Percentiles rank a stretch among this genome's conserved stretches.
phyloP scores from a whole-genome alignment of 2,888 invertebrate species.

The Drosophila recens region DNA sequence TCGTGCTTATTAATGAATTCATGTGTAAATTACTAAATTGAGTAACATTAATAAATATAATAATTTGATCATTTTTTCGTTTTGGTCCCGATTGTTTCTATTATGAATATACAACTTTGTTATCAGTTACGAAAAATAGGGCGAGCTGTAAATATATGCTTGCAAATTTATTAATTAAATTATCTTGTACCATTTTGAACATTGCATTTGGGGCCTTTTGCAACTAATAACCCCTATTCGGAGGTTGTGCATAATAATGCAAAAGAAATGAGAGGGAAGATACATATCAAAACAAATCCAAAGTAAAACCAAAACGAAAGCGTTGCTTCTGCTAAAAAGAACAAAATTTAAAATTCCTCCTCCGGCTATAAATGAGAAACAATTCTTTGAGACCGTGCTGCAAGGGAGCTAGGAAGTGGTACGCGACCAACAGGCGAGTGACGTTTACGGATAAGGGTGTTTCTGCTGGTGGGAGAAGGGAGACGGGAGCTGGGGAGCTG shows the following conservation, averaged over 20 bases:
- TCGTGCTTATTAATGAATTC: no score
- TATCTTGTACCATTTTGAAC: no score
- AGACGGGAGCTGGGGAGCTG: not conserved
- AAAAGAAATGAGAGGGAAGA: conserved; percentile 2
- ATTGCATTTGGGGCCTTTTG: no score
- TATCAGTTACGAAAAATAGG: no score
- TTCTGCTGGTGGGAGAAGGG: not conserved
- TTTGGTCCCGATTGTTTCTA: no score
- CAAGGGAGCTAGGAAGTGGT: conserved; percentile 27
- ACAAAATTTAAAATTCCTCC: conserved; percentile 66
- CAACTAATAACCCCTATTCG: no score
- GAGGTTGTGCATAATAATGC: not conserved
- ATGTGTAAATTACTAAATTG: no score
- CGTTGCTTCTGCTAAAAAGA: conserved; percentile 38
- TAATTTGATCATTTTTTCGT: no score
- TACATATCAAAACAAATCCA: conserved; percentile 22
- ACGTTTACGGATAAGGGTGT: not conserved
- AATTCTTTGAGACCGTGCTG: conserved; percentile 65
- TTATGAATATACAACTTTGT: no score
- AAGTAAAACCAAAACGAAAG: conserved; percentile 45
- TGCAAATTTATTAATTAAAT: no score
- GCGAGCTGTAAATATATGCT: no score
- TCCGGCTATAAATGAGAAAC: conserved; percentile 67
- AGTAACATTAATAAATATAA: no score
- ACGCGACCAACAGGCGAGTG: not conserved